Conservation (phyloP, 2,797 vertebrate species). For the Melanogrammus aeglefinus region DNA sequence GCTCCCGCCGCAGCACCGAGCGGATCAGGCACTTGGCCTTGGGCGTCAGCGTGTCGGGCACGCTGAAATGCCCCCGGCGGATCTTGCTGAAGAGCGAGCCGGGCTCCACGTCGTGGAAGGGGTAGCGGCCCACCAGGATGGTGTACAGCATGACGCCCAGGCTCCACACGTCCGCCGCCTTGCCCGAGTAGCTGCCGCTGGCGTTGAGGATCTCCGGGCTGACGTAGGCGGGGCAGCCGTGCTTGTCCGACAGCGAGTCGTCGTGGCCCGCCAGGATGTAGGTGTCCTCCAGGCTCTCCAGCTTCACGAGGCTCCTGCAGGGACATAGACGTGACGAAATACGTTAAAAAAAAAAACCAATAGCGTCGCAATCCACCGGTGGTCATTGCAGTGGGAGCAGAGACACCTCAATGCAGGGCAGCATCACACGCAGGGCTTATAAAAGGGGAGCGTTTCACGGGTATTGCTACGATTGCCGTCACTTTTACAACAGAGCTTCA, state of each 20-base stretch:
- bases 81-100: conserved; percentile 98
- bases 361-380: neutral
- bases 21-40: conserved; percentile 99
- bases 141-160: conserved; percentile 99
- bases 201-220: conserved; percentile 99
- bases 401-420: neutral
- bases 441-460: neutral
- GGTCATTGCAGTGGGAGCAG: neutral
- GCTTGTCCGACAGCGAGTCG: conserved; percentile 97
- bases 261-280: conserved; percentile 89
- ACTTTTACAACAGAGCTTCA: neutral
- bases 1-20: conserved; percentile 94
- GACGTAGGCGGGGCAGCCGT: conserved; percentile 97
- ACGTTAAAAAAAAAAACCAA: neutral
- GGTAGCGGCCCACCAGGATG: conserved; percentile 97
- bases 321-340: neutral
- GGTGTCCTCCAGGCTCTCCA: conserved; percentile 97
- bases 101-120: conserved; percentile 98
- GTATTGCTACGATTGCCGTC: neutral
- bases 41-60: conserved; percentile 96
- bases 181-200: conserved; percentile 97
- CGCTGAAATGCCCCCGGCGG: conserved; percentile 96
- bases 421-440: neutral
- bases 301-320: conserved; percentile 89
- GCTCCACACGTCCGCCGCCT: conserved; percentile 98